Percentiles rank a stretch among this genome's conserved stretches.
phyloP scores from a whole-genome alignment of 2,888 invertebrate species.

The Lepidochrysops patricia region DNA sequence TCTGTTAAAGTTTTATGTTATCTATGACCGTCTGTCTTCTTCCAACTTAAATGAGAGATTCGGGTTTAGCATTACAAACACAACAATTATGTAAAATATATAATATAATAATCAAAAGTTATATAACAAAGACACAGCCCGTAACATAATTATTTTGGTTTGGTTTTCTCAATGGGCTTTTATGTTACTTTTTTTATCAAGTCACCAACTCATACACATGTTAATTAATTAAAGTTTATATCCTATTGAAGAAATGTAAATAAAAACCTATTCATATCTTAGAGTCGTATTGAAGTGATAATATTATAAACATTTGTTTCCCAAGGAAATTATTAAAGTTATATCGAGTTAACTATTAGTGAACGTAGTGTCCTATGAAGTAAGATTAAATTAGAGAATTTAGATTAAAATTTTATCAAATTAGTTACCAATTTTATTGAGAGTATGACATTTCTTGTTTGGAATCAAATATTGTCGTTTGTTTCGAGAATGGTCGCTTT shows the following conservation, averaged over 20 bases:
- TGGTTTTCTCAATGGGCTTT: not conserved
- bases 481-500: not conserved
- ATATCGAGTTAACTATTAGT: conserved; percentile 63
- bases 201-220: conserved; percentile 6
- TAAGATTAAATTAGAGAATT: conserved; percentile 27
- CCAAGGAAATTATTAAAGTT: conserved; percentile 68
- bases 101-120: too few species aligned
- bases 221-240: conserved; percentile 21
- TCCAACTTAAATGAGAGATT: too few species aligned
- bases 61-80: too few species aligned
- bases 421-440: not conserved
- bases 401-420: conserved; percentile 31
- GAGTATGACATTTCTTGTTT: not conserved
- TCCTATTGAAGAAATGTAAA: conserved; percentile 37
- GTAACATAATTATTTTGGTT: not conserved
- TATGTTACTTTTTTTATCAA: not conserved
- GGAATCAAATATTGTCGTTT: not conserved
- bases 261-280: conserved; percentile 71
- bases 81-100: too few species aligned
- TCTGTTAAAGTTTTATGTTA: too few species aligned
- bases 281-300: conserved; percentile 66
- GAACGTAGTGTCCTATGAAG: conserved; percentile 42
- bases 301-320: conserved; percentile 48
- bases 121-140: not conserved
- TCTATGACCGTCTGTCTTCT: too few species aligned